Base-by-base conservation (phyloP, 2,888 invertebrate genomes). In the Danaus chrysippus region DNA sequence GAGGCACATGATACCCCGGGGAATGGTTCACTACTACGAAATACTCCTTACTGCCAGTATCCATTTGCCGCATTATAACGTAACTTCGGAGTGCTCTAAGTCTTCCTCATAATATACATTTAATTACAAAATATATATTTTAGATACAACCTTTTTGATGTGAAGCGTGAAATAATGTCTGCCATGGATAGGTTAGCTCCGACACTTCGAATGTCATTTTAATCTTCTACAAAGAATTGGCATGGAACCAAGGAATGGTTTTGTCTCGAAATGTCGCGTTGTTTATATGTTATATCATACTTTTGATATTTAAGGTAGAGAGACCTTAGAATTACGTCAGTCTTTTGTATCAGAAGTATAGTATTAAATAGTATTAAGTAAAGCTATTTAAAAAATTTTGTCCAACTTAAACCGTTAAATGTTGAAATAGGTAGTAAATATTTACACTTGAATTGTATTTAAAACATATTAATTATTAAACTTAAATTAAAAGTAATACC, bases 1-100 rank as follows among this genome's bases (percentile, higher is more conserved):
- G 46, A 5, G 1, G 9, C 46, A 49, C 49, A 17, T 17, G 17
- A 49, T 49, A 46, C 49, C 49, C 49, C 9, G 17, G 49, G 49
- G 49, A 10, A 15, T 17, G 15, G 15, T 15, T 17, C 49, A 11
- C 49, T 10, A 15, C 49, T 10, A 46, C 46, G 13, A 15, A 17
- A 49, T 17, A 10, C 17, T 49, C 17, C 49, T 49, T 15, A 49
- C 17, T 43, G 12, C 12, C 43, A 17, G 17, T 49, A 17, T 17
- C 49, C 49, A 49, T 49, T 49, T 49, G 49, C 9, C 49, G 49
- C 49, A 49, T 49, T 49, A 49, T 9, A 17, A 49, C 49, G 49
- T 49, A 49, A 49, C 49, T 17, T 11, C 17, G 17, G 49, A 17
- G 49, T 49, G 10, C 9, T 49, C 11, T 49, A 49, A 15, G 17